A percentile compares a stretch with the other conserved stretches of the same genome.
These are phyloP conservation scores for Penaeus vannamei DNA, from an alignment of 1,140 invertebrate species.

Conservation along the genomic window DNA sequence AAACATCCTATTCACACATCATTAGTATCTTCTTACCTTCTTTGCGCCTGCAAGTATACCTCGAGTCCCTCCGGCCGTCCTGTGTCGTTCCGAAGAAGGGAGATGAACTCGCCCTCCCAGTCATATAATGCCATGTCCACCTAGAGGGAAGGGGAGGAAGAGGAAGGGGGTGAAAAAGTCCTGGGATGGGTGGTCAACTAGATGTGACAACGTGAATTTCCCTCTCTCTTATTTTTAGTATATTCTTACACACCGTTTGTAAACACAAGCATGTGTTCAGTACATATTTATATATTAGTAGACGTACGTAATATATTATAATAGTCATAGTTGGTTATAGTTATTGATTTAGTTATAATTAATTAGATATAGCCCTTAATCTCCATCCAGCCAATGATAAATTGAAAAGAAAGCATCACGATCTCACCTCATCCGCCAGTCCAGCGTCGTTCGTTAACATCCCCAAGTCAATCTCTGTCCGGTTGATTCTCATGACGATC, in stretches of 20 bases:
- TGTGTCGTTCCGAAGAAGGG: constrained; percentile 73
- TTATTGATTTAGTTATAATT: no score
- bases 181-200: constrained; percentile 63
- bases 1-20: neutral
- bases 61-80: constrained; percentile 70
- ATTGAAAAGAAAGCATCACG: neutral
- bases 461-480: constrained; percentile 78
- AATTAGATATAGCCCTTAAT: no score
- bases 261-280: no score
- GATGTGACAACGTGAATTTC: neutral
- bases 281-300: no score
- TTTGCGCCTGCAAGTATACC: constrained; percentile 78
- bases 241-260: no score
- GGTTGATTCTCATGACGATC: constrained; percentile 80
- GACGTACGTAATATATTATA: no score
- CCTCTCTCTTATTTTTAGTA: constrained; percentile 5
- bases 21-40: constrained; percentile 73
- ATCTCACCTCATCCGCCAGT: constrained; percentile 80
- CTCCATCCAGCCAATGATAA: no score
- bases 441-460: constrained; percentile 80
- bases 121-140: constrained; percentile 70
- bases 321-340: no score
- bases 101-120: constrained; percentile 80
- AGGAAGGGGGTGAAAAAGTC: constrained; percentile 13
- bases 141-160: constrained; percentile 6